Evolutionary conservation across 2,113 vertebrate genomes (phyloP), one percentile per base, ranked within the genome.

Genomic region (Origma solitaria): DNA sequence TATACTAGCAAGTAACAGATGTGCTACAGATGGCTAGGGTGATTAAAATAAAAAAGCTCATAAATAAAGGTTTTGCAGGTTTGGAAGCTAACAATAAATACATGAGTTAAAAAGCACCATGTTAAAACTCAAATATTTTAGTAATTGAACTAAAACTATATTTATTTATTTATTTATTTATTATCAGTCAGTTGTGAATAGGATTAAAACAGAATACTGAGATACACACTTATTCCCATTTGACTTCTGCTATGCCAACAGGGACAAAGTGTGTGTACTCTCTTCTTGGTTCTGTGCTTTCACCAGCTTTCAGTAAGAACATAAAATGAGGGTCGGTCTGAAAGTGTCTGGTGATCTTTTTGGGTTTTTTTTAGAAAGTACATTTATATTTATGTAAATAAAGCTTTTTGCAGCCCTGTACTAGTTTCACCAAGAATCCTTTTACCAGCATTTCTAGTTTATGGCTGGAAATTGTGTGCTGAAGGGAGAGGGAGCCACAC

Each of bases 1-100:
- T 78, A 58, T 70, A 70, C 35, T 65, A 83, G 60, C 47, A 80
- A 93, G 87, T 92, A 93, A 86, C 95, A 97, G 96, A 96, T 96
- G 93, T 94, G 79, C 72, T 90, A 38, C 93, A 95, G 94, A 96
- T 95, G 92, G 94, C 68, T 90, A 71, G 75, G 38, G 35, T 83
- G 79, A 93, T 96, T 88, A 95, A 91, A 92, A 88, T 60, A 80
- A 80, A 90, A 92, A 92, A 80, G 15, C 53, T 81, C 58, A 64
- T 86, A 91, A 86, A 90, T 76, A 73, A 88, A 73, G 66, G 75
- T 94, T 95, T 87, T 94, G 78, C 64, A 82, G 64, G 54, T 91
- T 90, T 88, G 64, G 47, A 88, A 90, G 47, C n/a, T 91, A 73
- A 76, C 50, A 69, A 83, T 94, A 90, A 94, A 93, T 85, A 58